These are phyloP conservation scores for Gambelia wislizenii DNA, from an alignment of 2,797 vertebrate species.

Conservation along the genomic window DNA sequence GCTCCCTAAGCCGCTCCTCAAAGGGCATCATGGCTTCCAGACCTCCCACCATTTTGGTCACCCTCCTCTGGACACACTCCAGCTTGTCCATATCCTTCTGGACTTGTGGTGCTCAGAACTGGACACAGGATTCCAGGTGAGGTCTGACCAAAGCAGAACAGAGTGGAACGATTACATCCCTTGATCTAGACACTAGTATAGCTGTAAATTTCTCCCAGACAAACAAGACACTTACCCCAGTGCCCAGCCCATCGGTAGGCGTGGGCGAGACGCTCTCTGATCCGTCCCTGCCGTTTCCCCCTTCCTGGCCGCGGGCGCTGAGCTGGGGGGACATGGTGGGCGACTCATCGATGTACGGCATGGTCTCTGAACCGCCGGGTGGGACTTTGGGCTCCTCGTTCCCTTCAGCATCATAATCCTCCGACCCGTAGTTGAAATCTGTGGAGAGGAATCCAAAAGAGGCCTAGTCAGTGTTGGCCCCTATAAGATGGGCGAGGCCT, in stretches of 20 bases:
- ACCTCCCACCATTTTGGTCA: too few species aligned
- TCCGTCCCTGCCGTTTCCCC: conserved; percentile 81
- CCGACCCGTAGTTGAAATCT: conserved; percentile 98
- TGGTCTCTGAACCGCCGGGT: conserved; percentile 94
- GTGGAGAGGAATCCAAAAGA: conserved; percentile 74
- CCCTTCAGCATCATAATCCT: conserved; percentile 93
- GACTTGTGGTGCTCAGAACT: too few species aligned
- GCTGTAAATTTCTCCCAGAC: too few species aligned
- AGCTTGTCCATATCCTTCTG: too few species aligned
- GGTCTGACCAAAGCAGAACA: too few species aligned
- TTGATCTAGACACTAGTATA: too few species aligned
- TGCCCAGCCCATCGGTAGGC: conserved; percentile 84
- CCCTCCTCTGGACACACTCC: too few species aligned
- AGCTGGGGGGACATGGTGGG: conserved; percentile 98
- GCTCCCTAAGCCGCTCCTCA: too few species aligned
- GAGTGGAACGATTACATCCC: too few species aligned
- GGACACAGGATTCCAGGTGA: too few species aligned
- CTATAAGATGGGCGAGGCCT: too few species aligned
- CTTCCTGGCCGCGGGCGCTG: conserved; percentile 87
- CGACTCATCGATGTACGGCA: conserved; percentile 98
- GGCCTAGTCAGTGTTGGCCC: conserved; percentile 49
- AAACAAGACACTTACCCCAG: conserved; percentile 83
- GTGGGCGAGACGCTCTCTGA: conserved; percentile 85
- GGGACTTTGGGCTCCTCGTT: conserved; percentile 91
- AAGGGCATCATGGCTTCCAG: too few species aligned